A percentile compares a stretch with the other conserved stretches of the same genome.
Evolutionary conservation across 2,888 invertebrate genomes (phyloP).

Genomic region (Chrysolina oricalcia): DNA sequence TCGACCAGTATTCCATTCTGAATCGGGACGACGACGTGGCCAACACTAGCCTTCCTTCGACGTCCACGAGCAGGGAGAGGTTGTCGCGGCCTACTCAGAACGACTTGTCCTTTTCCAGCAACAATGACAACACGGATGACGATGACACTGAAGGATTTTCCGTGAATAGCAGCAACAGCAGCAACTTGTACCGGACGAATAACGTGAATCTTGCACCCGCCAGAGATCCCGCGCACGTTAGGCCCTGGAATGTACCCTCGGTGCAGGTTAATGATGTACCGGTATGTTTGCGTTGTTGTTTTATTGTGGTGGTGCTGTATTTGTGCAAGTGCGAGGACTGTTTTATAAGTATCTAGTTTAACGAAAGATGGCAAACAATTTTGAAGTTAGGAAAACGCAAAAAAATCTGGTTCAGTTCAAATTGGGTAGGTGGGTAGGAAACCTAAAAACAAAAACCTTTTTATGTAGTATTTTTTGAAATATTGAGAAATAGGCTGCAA

Average conservation of each 20-base stretch:
- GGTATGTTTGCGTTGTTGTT: slow-evolving; percentile 53
- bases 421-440: too few species aligned
- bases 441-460: too few species aligned
- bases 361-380: too few species aligned
- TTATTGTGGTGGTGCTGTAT: too few species aligned
- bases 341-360: too few species aligned
- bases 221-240: slow-evolving; percentile 2
- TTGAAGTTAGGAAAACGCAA: too few species aligned
- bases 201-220: slow-evolving; percentile 56
- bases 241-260: slow-evolving; percentile 62
- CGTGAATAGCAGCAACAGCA: slow-evolving; percentile 37
- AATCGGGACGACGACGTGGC: slow-evolving; percentile 35
- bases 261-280: slow-evolving; percentile 79
- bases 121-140: slow-evolving; percentile 47
- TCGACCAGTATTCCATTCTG: slow-evolving; percentile 43
- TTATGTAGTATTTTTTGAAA: too few species aligned
- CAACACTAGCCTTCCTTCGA: not conserved
- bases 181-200: slow-evolving; percentile 57
- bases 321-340: too few species aligned
- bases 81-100: slow-evolving; percentile 22
- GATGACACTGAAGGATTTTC: slow-evolving; percentile 54
- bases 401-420: too few species aligned
- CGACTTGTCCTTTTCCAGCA: slow-evolving; percentile 54
- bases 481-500: too few species aligned
- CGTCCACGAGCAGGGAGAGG: slow-evolving; percentile 30